A percentile compares a stretch with the other conserved stretches of the same genome.
Evolutionary conservation across 1,140 invertebrate genomes (phyloP).

Genomic region (Antheraea mylitta): DNA sequence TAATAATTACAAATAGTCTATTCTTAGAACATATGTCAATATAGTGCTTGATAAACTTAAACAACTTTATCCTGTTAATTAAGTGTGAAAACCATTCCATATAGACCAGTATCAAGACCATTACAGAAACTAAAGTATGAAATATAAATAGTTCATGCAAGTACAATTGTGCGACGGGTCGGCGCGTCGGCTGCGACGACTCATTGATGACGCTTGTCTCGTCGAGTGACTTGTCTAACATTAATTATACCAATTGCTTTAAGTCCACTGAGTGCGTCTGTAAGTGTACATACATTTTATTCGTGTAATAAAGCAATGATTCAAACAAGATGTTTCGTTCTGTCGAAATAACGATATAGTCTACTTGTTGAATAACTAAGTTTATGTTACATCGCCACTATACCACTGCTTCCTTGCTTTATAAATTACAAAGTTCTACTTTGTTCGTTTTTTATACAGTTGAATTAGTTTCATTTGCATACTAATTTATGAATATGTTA

Average conservation of each 20-base stretch:
- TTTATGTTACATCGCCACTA: conserved; percentile 25
- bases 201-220: conserved; percentile 43
- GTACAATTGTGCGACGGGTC: conserved; percentile 26
- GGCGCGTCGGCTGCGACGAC: not conserved
- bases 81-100: conserved; percentile 38
- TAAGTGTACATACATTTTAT: conserved; percentile 22
- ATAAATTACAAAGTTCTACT: conserved; percentile 20
- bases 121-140: conserved; percentile 37
- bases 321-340: conserved; percentile 18
- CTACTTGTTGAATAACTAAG: conserved; percentile 26
- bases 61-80: conserved; percentile 29
- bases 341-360: conserved; percentile 20
- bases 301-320: conserved; percentile 28
- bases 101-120: too few species aligned
- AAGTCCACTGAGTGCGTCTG: conserved; percentile 35
- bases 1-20: not conserved
- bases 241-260: conserved; percentile 59
- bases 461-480: not conserved
- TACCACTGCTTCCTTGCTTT: conserved; percentile 32
- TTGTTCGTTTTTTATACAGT: not conserved
- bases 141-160: conserved; percentile 48
- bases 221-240: conserved; percentile 35
- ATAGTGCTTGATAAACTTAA: conserved; percentile 8
- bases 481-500: not conserved
- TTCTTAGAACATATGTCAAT: not conserved